phyloP scores from a whole-genome alignment of 2,888 invertebrate genomes.

The Netelia melanura region DNA sequence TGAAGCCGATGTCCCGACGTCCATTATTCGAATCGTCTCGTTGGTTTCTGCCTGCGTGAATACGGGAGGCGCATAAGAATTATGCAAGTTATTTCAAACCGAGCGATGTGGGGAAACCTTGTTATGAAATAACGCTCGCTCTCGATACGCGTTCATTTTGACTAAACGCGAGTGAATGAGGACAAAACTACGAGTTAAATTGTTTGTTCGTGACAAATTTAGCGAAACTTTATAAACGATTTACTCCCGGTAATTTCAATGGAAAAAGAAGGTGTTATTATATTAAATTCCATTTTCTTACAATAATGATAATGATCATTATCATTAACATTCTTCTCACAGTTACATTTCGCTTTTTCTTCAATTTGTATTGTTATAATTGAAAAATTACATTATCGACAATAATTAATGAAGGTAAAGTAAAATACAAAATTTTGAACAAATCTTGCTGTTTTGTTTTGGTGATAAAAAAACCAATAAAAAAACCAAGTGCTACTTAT shows the following conservation, averaged over 20 bases:
- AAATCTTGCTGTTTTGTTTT: no score
- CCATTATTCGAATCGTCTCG: constrained; percentile 64
- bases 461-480: no score
- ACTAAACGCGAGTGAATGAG: not conserved
- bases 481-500: not conserved
- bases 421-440: no score
- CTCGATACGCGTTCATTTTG: constrained; percentile 1
- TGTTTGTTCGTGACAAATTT: constrained; percentile 13
- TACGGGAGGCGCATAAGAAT: constrained; percentile 52
- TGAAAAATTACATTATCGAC: no score
- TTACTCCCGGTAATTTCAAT: not conserved
- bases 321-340: not conserved
- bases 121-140: constrained; percentile 37
- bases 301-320: not conserved
- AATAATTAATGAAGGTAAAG: no score
- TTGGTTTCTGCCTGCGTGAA: constrained; percentile 43
- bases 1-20: constrained; percentile 67
- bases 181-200: not conserved
- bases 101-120: constrained; percentile 8
- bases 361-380: not conserved
- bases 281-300: not conserved
- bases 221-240: not conserved
- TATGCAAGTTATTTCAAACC: constrained; percentile 60
- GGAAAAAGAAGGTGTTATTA: not conserved
- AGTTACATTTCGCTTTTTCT: not conserved